Evolutionary conservation across 2,888 invertebrate species (phyloP), one percentile per base, ranked within the genome.

Genomic region (Epiblema foenella): DNA sequence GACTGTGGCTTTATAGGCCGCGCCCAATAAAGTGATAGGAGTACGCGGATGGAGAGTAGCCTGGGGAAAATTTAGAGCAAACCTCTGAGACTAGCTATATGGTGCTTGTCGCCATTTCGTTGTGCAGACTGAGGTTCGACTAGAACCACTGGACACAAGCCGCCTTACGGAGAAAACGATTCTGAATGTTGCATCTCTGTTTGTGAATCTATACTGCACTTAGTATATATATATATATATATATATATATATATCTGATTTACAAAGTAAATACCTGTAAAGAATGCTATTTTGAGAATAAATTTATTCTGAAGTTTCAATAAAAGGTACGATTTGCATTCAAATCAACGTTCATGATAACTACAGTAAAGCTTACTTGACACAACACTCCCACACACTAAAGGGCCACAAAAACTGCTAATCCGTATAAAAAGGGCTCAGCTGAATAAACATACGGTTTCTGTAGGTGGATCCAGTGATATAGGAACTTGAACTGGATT

Each of bases 391-490:
- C 83, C 85, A 84, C 81, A 77, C 80, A 67, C 75, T 75, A 68
- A 15, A 68, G 59, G 71, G 52, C 59, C 73, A 77, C 72, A 79
- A 78, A 78, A 76, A 77, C 78, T 75, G 77, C 82, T 83, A 83
- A 83, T 83, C 83, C 77, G 75, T 72, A 78, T 77, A 78, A 78
- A 80, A 79, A 77, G 75, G 66, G 60, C 69, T 72, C 85, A 85
- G 85, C 85, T 85, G 85, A 74, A 78, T 82, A 80, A 86, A 85
- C 79, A 83, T 68, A 66, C 54, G 42, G 24, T 39, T 15, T 33
- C 29, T 52, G 60, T 60, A 52, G 52, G 60, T 60, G 60, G 68
- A 42, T 60, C 39, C 39, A 69, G 69, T 52, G 58, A 51, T 56
- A 62, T 39, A 58, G 42, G 24, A 69, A 68, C 17, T 58, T n/a